Conservation (phyloP, 2,797 vertebrate genomes). For the Apogon hyalosoma region DNA sequence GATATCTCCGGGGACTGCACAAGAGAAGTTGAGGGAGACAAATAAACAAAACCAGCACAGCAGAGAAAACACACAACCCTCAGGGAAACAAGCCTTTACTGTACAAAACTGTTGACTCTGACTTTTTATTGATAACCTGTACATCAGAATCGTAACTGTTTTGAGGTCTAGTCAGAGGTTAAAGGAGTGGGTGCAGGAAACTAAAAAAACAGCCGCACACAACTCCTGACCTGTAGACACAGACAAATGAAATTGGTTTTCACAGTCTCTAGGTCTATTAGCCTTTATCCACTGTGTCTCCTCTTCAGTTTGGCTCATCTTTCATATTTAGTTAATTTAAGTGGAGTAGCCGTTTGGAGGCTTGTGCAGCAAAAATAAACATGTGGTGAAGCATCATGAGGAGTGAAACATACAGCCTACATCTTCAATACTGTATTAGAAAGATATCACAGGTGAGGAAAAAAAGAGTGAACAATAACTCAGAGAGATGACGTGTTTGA, state of each 20-base stretch:
- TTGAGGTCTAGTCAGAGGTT: slow-evolving; percentile 39
- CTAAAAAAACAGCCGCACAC: slow-evolving; percentile 1
- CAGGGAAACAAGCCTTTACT: slow-evolving; percentile 59
- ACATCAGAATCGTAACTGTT: slow-evolving; percentile 51
- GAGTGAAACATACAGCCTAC: not conserved
- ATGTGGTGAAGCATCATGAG: not conserved
- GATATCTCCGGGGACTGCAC: slow-evolving; percentile 75
- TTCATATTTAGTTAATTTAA: slow-evolving; percentile 42
- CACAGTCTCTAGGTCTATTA: not conserved
- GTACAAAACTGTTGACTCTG: slow-evolving; percentile 63
- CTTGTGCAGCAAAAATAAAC: not conserved
- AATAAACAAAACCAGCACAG: slow-evolving; percentile 73
- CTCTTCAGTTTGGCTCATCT: slow-evolving; percentile 28
- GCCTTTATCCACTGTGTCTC: slow-evolving; percentile 21
- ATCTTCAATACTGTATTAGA: not conserved
- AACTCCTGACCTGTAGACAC: not conserved
- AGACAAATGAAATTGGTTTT: slow-evolving; percentile 1
- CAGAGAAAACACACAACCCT: slow-evolving; percentile 50
- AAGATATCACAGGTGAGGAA: not conserved
- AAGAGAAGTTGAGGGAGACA: slow-evolving; percentile 71
- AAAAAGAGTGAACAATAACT: slow-evolving; percentile 1
- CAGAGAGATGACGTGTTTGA: not conserved
- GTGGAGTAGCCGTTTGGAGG: slow-evolving; percentile 8
- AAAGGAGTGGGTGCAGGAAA: slow-evolving; percentile 9
- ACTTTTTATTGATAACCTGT: slow-evolving; percentile 64